Evolutionary conservation across 1,140 invertebrate species (phyloP).

Genomic region (Eumaeus atala): DNA sequence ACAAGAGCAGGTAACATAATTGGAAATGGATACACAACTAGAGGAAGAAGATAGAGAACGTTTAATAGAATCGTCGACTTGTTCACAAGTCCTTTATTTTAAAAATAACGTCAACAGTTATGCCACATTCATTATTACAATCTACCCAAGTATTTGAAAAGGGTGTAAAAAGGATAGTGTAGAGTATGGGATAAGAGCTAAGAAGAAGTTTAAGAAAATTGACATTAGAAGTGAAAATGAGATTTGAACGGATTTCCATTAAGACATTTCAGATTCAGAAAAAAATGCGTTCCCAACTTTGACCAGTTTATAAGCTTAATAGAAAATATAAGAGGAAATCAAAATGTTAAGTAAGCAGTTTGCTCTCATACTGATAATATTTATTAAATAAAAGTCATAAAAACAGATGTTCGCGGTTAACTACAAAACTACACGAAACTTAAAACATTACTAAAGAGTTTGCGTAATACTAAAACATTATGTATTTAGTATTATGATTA

Average conservation of each 20-base stretch:
- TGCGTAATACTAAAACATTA: too few species aligned
- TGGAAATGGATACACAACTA: too few species aligned
- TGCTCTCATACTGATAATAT: conserved; percentile 24
- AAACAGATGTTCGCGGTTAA: conserved; percentile 30
- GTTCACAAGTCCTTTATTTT: too few species aligned
- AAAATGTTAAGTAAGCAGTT: conserved; percentile 25
- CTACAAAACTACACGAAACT: conserved; percentile 25
- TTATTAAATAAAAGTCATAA: conserved; percentile 25
- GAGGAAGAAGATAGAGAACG: too few species aligned
- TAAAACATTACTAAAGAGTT: conserved; percentile 16
- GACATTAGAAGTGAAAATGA: conserved; percentile 19
- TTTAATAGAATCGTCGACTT: too few species aligned
- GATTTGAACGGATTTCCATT: conserved; percentile 25
- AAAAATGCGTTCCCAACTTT: conserved; percentile 20
- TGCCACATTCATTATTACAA: too few species aligned
- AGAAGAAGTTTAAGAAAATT: conserved; percentile 23
- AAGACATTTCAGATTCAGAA: conserved; percentile 18
- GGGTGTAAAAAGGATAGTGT: conserved; percentile 7
- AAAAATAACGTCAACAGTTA: too few species aligned
- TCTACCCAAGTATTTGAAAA: background rate
- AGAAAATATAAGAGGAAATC: conserved; percentile 22
- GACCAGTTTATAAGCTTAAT: conserved; percentile 28
- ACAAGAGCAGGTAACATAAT: too few species aligned
- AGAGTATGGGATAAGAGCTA: conserved; percentile 18
- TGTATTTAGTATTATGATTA: background rate